A percentile compares a stretch with the other conserved stretches of the same genome.
Evolutionary conservation across 30 jellyfish, hydroid and myxozoan genomes (phyloP).

Genomic region (Catostylus mosaicus): DNA sequence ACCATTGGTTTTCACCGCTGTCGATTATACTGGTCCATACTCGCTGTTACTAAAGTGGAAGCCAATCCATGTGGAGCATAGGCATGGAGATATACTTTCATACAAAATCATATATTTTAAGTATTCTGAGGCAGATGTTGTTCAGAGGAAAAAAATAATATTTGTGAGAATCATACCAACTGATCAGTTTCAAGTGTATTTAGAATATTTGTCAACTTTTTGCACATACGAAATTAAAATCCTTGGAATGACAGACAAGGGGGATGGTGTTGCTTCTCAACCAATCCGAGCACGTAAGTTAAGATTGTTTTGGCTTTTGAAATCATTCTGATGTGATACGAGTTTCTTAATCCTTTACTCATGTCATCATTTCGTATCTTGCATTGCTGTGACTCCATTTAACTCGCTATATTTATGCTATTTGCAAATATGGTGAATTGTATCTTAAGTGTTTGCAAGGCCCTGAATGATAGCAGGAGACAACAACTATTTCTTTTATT

Average conservation of each 20-base stretch:
- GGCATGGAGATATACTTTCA: conserved; percentile 42
- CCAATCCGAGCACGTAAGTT: conserved; percentile 37
- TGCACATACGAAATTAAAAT: conserved; percentile 47
- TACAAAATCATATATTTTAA: conserved; percentile 24
- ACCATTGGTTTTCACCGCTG: conserved; percentile 27
- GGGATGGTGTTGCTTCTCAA: conserved; percentile 42
- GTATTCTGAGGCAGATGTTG: conserved; percentile 39
- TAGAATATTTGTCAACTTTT: conserved; percentile 50
- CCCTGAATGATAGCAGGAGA: too few relatives aligned
- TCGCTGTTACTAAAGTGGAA: conserved; percentile 40
- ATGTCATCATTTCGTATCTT: too few relatives aligned
- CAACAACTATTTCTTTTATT: too few relatives aligned
- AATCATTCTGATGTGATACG: too few relatives aligned
- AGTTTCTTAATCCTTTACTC: too few relatives aligned
- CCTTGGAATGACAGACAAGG: conserved; percentile 26
- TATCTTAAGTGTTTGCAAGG: too few relatives aligned
- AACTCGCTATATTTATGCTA: too few relatives aligned
- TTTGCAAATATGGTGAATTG: too few relatives aligned
- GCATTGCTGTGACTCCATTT: too few relatives aligned
- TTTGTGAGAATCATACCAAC: conserved; percentile 10
- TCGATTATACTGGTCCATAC: conserved; percentile 66
- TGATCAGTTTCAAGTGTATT: neutral
- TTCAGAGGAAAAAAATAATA: neutral
- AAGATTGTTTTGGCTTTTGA: too few relatives aligned
- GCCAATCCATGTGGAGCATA: conserved; percentile 48